Evolutionary conservation across 1,140 invertebrate species (phyloP).

Genomic region (Platorchestia sp.): DNA sequence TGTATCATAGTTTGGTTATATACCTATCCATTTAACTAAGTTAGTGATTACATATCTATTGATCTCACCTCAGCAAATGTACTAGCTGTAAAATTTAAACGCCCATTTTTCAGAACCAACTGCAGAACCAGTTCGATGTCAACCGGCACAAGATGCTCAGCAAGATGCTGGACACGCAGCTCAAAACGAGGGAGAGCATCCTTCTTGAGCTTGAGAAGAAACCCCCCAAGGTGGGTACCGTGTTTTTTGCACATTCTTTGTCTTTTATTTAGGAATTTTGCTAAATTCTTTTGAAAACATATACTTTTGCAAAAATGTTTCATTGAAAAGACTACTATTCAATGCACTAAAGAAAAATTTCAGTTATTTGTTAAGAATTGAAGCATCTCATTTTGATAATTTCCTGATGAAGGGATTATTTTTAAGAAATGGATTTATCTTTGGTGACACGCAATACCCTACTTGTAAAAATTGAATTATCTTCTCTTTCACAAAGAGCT

Average conservation of each 20-base stretch:
- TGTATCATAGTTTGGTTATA: no score
- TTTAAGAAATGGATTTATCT: no score
- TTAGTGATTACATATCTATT: no score
- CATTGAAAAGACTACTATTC: conserved; percentile 63
- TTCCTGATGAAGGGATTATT: no score
- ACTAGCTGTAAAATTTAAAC: not conserved
- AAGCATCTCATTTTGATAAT: no score
- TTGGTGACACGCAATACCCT: no score
- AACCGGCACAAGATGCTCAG: conserved; percentile 82
- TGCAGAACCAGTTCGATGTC: conserved; percentile 81
- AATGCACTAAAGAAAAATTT: no score
- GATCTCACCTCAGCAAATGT: no score
- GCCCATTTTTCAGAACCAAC: conserved; percentile 77
- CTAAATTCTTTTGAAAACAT: conserved; percentile 63
- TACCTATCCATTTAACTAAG: no score
- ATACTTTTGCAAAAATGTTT: not conserved
- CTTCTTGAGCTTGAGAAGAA: conserved; percentile 74
- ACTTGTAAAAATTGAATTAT: no score
- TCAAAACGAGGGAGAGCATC: conserved; percentile 80
- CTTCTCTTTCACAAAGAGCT: no score
- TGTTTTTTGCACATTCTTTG: conserved; percentile 72
- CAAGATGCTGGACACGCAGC: conserved; percentile 85
- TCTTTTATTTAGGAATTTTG: conserved; percentile 60
- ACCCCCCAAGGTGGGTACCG: conserved; percentile 70
- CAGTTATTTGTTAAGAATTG: no score